phyloP scores from a whole-genome alignment of 2,797 vertebrate genomes.

The Etheostoma nigrum region DNA sequence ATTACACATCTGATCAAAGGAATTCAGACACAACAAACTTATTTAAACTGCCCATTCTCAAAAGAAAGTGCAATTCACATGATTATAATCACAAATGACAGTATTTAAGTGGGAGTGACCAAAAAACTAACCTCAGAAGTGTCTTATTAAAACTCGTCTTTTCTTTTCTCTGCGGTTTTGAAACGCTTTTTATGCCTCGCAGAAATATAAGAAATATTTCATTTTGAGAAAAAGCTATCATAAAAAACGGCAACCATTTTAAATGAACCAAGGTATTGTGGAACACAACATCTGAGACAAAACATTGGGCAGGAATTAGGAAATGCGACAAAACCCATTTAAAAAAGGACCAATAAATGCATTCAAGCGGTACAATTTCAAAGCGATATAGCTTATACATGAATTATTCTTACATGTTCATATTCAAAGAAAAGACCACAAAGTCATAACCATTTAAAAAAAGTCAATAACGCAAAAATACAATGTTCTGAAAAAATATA shows the following conservation, averaged over 20 bases:
- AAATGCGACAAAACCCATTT: conserved; percentile 9
- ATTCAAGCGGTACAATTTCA: conserved; percentile 23
- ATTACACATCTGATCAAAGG: conserved; percentile 21
- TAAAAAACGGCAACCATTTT: conserved; percentile 26
- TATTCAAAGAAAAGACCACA: conserved; percentile 55
- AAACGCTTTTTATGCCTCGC: conserved; percentile 15
- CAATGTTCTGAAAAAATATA: conserved; percentile 68
- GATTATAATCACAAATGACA: conserved; percentile 36
- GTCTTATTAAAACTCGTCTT: conserved; percentile 8
- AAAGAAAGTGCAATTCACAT: conserved; percentile 40
- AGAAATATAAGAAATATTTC: conserved; percentile 14
- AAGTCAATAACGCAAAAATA: conserved; percentile 58
- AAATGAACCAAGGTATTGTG: neutral
- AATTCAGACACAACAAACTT: conserved; percentile 37
- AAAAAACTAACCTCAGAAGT: conserved; percentile 24
- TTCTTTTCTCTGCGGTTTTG: neutral
- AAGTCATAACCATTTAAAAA: conserved; percentile 31
- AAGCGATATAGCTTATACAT: conserved; percentile 72
- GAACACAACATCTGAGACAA: conserved; percentile 1
- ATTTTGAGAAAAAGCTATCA: conserved; percentile 19
- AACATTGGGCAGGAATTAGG: conserved; percentile 41
- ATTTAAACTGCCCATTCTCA: conserved; percentile 22
- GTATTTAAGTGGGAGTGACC: conserved; percentile 6
- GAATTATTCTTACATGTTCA: conserved; percentile 50
- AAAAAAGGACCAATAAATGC: conserved; percentile 31